These are phyloP conservation scores for Philonicus albiceps DNA, from an alignment of 2,888 invertebrate genomes.

Conservation along the genomic window DNA sequence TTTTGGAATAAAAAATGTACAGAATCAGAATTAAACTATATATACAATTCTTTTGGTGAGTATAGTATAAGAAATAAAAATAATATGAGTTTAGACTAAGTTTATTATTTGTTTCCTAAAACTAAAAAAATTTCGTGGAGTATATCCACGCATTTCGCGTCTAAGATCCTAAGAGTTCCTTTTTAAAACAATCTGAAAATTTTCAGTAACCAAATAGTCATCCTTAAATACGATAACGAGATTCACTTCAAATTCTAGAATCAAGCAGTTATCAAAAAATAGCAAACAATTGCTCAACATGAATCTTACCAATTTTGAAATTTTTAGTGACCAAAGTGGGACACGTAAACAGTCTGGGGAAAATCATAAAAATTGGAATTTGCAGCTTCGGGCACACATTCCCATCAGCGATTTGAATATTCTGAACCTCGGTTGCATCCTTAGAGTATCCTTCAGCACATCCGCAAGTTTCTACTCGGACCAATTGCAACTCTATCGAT, in stretches of 20 bases:
- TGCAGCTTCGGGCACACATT: conserved; percentile 82
- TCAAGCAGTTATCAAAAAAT: not conserved
- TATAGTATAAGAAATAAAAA: too few relatives aligned
- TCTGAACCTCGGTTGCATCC: conserved; percentile 98
- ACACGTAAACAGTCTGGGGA: conserved; percentile 94
- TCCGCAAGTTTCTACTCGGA: conserved; percentile 95
- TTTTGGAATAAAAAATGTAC: too few relatives aligned
- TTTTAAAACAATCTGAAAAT: conserved; percentile 71
- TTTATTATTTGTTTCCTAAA: not conserved
- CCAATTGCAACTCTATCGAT: conserved; percentile 92
- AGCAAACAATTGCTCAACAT: conserved; percentile 37
- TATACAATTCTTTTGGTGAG: too few relatives aligned
- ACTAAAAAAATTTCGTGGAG: not conserved
- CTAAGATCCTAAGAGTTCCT: conserved; percentile 49
- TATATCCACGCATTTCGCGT: conserved; percentile 33
- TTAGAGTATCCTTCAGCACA: conserved; percentile 88
- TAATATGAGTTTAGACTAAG: not conserved
- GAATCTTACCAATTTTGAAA: conserved; percentile 87
- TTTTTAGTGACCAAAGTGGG: conserved; percentile 88
- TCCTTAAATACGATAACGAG: conserved; percentile 91
- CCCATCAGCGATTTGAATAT: conserved; percentile 95
- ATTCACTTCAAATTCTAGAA: conserved; percentile 94
- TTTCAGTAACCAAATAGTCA: conserved; percentile 92
- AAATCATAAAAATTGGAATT: conserved; percentile 94
- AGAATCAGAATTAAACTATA: too few relatives aligned